Percentiles rank a stretch among this genome's conserved stretches.
These are phyloP conservation scores for Zeugodacus cucurbitae DNA, from an alignment of 1,140 invertebrate species.

Conservation along the genomic window DNA sequence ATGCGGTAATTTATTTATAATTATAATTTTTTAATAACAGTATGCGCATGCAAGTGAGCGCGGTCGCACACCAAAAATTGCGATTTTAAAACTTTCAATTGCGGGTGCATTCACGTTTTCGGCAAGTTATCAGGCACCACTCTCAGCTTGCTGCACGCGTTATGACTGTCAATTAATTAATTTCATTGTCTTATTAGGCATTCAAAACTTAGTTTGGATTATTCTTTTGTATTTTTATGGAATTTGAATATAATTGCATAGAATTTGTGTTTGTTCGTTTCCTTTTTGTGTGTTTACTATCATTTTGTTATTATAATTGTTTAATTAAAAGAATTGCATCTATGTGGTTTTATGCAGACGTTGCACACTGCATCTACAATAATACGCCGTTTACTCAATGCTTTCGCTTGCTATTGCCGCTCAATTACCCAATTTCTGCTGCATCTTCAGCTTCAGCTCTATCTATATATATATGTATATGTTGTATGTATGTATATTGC, in stretches of 20 bases:
- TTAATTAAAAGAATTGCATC: conserved; percentile 29
- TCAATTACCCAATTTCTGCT: neutral
- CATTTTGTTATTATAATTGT: neutral
- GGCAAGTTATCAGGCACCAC: too few relatives aligned
- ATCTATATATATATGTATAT: neutral
- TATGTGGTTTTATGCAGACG: neutral
- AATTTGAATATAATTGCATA: neutral
- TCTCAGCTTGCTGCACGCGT: neutral
- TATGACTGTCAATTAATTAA: neutral
- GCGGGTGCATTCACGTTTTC: neutral
- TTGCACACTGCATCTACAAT: neutral
- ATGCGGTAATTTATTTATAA: conserved; percentile 31
- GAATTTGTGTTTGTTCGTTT: neutral
- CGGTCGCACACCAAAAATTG: neutral
- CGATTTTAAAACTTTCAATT: neutral
- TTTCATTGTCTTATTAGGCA: neutral
- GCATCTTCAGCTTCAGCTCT: neutral
- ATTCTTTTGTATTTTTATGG: neutral
- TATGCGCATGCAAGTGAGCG: neutral
- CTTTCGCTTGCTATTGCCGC: neutral
- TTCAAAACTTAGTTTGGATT: neutral
- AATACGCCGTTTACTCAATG: neutral
- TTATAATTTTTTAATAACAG: neutral
- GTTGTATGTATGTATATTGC: neutral
- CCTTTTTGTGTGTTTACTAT: neutral